Evolutionary conservation across 2,113 vertebrate genomes (phyloP), one percentile per base, ranked within the genome.

Genomic region (Amblyornis subalaris): DNA sequence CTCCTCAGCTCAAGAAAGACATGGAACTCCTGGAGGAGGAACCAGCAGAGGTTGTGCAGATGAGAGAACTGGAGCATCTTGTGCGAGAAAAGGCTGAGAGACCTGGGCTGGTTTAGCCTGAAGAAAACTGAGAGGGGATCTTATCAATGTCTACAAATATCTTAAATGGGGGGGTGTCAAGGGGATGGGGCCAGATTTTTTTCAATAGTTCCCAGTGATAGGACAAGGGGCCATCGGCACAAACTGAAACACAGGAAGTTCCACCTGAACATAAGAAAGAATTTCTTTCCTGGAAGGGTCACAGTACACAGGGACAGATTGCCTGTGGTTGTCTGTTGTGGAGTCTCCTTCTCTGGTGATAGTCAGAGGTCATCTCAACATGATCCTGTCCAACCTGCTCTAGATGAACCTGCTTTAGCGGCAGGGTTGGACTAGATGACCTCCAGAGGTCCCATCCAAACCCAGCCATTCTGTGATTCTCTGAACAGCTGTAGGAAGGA

Each of bases 301-400:
- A 25, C 0, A 0, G 19, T 21, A 9, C 23, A 3, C 28, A 53
- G 38, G 45, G 28, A 22, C n/a, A 74, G 69, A 35, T 28, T 53
- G 38, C 40, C 54, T 1, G 0, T 38, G 10, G 29, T 40, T 11
- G 36, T 38, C 36, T 38, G 8, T 33, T 60, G 24, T 75, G 86
- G n/a, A 35, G 53, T 61, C 45, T 53, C 11, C 40, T 66, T 58
- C 44, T 53, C 61, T 67, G 54, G 14, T n/a, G 29, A 22, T 35
- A 35, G 5, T 67, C 40, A 47, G 45, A 53, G 82, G 7, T n/a
- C 24, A 35, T 47, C 54, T 53, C 14, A 29, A 35, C 16, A 21
- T 14, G 53, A 21, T 82, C 21, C 21, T 61, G n/a, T 31, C 38
- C 69, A 47, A 40, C 24, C 16, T 75, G 77, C 33, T 33, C 10